phyloP scores from a whole-genome alignment of 2,888 invertebrate species.

The Neria commutata region DNA sequence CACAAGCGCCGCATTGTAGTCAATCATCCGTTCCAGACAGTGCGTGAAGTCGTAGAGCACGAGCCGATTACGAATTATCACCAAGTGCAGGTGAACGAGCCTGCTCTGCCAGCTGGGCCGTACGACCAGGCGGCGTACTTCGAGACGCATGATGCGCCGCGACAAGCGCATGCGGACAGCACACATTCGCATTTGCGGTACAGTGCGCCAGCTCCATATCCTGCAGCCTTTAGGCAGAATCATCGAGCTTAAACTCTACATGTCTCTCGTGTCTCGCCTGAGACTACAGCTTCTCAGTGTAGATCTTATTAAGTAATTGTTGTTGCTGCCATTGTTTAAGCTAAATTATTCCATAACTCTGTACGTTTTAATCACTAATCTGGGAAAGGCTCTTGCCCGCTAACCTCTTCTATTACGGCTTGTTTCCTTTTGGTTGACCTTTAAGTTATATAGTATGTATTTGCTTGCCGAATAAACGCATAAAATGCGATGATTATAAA shows the following conservation, averaged over 20 bases:
- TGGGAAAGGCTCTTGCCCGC: not conserved
- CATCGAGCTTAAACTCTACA: not conserved
- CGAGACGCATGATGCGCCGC: conserved; percentile 42
- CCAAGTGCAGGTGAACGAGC: conserved; percentile 66
- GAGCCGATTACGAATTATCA: conserved; percentile 68
- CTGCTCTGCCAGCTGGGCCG: conserved; percentile 55
- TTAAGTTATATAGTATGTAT: not conserved
- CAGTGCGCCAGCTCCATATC: conserved; percentile 6
- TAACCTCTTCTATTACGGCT: not conserved
- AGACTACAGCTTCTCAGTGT: not conserved
- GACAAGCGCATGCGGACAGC: conserved; percentile 14
- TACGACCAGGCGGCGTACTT: conserved; percentile 50
- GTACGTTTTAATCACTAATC: not conserved
- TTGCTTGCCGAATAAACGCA: conserved; percentile 1
- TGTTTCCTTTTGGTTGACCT: not conserved
- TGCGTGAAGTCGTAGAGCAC: conserved; percentile 67
- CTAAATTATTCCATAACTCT: not conserved
- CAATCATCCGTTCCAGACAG: conserved; percentile 67
- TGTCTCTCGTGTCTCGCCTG: not conserved
- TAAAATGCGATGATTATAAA: not conserved
- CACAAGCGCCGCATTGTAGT: conserved; percentile 69
- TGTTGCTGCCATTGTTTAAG: not conserved
- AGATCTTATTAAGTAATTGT: conserved; percentile 5
- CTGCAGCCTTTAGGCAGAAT: conserved; percentile 8
- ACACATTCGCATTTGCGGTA: conserved; percentile 23